Evolutionary conservation across 2,797 vertebrate species (phyloP).

Genomic region (Anas flavirostris): DNA sequence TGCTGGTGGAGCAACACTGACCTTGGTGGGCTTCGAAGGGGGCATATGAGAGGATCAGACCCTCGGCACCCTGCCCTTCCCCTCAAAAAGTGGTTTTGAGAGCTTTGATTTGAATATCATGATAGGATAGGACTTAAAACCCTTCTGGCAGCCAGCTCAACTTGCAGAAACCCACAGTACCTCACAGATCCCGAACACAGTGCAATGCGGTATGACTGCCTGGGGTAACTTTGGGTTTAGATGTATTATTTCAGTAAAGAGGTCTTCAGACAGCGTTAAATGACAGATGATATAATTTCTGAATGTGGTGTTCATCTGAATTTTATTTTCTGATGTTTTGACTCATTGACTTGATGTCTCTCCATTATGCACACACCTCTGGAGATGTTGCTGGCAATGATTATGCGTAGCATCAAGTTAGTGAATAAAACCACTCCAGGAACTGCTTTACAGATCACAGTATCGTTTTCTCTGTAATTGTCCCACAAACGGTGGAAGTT

Average conservation of each 20-base stretch:
- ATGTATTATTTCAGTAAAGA: constrained; percentile 58
- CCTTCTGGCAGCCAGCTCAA: neutral
- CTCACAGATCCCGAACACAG: neutral
- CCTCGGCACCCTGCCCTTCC: neutral
- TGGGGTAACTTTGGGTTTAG: constrained; percentile 8
- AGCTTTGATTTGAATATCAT: neutral
- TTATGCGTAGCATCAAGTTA: constrained; percentile 65
- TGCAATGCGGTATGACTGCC: neutral
- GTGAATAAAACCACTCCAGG: constrained; percentile 72
- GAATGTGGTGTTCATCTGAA: constrained; percentile 62
- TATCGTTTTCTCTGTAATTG: constrained; percentile 71
- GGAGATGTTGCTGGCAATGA: constrained; percentile 70
- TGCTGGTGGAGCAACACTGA: neutral
- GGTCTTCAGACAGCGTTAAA: constrained; percentile 60
- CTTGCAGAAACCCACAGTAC: neutral
- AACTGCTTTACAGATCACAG: constrained; percentile 69
- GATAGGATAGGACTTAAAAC: neutral
- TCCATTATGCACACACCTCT: constrained; percentile 69
- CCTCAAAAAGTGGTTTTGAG: neutral
- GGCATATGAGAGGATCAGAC: neutral
- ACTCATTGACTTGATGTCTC: constrained; percentile 76
- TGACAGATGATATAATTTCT: constrained; percentile 63
- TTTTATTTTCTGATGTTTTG: constrained; percentile 79
- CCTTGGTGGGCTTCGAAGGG: neutral
- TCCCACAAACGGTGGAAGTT: constrained; percentile 65